A percentile compares a stretch with the other conserved stretches of the same genome.
phyloP scores from a whole-genome alignment of 2,113 vertebrate species.

The Clarias magur region DNA sequence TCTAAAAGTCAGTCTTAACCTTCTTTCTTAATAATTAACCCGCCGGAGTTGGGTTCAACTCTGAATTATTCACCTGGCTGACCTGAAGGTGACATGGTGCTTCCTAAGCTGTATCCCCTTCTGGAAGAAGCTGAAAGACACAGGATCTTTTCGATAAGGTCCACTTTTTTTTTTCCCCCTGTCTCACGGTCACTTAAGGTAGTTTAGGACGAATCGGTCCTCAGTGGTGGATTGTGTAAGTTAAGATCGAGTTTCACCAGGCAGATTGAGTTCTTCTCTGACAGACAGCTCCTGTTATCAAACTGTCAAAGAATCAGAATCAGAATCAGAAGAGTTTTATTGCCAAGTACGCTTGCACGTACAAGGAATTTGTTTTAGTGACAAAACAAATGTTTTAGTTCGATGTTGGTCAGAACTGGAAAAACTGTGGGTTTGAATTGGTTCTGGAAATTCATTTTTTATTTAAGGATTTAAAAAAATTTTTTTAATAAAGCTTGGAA shows the following conservation, averaged over 20 bases:
- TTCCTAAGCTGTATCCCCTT: slow-evolving; percentile 32
- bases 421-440: neutral
- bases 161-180: neutral
- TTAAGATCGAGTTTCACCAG: slow-evolving; percentile 42
- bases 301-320: slow-evolving; percentile 39
- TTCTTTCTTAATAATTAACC: slow-evolving; percentile 48
- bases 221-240: slow-evolving; percentile 10
- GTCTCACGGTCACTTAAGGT: slow-evolving; percentile 20
- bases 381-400: too few relatives aligned
- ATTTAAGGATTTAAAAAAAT: neutral
- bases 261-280: slow-evolving; percentile 47
- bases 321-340: too few relatives aligned
- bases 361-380: too few relatives aligned
- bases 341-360: too few relatives aligned
- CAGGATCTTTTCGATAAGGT: slow-evolving; percentile 32
- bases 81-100: slow-evolving; percentile 40
- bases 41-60: slow-evolving; percentile 48
- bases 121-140: slow-evolving; percentile 28
- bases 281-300: slow-evolving; percentile 32
- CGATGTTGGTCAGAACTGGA: slow-evolving; percentile 31
- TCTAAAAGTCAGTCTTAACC: slow-evolving; percentile 40
- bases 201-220: slow-evolving; percentile 28
- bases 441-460: neutral
- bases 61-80: slow-evolving; percentile 54
- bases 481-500: neutral